phyloP scores from a whole-genome alignment of 2,888 invertebrate species.

The Drosophila mimica region DNA sequence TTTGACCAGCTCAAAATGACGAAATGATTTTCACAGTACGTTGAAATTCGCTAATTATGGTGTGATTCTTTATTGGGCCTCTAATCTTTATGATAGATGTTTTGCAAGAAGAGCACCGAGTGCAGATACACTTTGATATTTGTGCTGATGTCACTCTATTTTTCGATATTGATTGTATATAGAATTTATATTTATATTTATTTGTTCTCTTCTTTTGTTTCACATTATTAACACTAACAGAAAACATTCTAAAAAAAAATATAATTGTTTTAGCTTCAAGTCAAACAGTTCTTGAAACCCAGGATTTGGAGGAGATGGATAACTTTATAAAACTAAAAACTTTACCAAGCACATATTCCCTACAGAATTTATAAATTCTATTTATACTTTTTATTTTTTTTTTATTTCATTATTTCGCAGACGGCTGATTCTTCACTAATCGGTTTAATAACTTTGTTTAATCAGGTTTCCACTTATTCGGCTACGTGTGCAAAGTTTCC shows the following conservation, averaged over 20 bases:
- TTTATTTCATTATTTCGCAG: neutral
- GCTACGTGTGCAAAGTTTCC: neutral
- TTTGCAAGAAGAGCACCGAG: too few relatives aligned
- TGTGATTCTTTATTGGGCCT: constrained; percentile 6
- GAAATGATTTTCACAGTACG: constrained; percentile 7
- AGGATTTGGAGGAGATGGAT: too few relatives aligned
- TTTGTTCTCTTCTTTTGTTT: neutral
- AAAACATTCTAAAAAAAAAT: neutral
- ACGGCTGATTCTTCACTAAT: neutral
- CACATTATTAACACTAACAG: neutral
- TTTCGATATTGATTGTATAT: neutral
- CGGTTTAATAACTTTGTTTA: neutral
- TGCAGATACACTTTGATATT: neutral
- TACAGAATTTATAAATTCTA: neutral
- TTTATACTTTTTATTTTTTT: neutral
- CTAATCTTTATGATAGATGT: constrained; percentile 1
- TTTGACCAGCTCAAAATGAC: constrained; percentile 11
- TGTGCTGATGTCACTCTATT: neutral
- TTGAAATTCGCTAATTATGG: constrained; percentile 18
- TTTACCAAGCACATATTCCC: neutral
- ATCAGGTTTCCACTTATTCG: neutral
- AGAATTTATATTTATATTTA: neutral
- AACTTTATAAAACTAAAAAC: neutral
- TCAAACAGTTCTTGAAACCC: neutral
- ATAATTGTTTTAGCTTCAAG: neutral